These are phyloP conservation scores for Zoroaster sp. DNA, from an alignment of 53 echinoderm and acorn worm genomes.

Conservation along the genomic window DNA sequence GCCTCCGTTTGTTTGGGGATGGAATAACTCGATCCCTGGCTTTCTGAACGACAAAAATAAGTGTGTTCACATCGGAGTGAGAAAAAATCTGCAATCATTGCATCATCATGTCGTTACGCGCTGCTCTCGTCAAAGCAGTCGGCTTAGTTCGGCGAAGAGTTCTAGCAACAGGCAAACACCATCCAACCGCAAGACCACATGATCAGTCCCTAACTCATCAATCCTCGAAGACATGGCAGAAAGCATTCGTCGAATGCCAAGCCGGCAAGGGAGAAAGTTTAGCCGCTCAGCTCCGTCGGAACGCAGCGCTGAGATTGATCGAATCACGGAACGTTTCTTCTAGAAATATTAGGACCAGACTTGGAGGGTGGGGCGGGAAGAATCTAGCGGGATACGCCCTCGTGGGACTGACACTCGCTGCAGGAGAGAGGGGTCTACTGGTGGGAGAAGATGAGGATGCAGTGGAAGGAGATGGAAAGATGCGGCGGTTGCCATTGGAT, in stretches of 20 bases:
- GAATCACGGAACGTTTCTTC: not conserved
- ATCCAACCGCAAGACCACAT: not conserved
- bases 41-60: not conserved
- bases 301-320: conserved; percentile 15
- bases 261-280: not conserved
- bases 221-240: too few species aligned
- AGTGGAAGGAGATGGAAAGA: not conserved
- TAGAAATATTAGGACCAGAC: not conserved
- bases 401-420: conserved; percentile 34
- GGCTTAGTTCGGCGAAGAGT: not conserved
- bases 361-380: not conserved
- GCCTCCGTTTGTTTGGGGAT: too few species aligned
- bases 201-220: not conserved
- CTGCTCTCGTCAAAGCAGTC: not conserved
- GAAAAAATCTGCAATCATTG: not conserved
- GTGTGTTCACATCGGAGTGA: not conserved
- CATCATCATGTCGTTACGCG: conserved; percentile 44
- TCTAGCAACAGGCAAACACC: not conserved
- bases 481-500: conserved; percentile 23
- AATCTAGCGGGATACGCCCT: not conserved
- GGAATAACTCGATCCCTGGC: too few species aligned
- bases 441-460: not conserved
- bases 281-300: conserved; percentile 4
- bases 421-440: not conserved
- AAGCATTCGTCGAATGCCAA: not conserved